phyloP scores from a whole-genome alignment of 2,888 invertebrate species.

The Apamea anceps region DNA sequence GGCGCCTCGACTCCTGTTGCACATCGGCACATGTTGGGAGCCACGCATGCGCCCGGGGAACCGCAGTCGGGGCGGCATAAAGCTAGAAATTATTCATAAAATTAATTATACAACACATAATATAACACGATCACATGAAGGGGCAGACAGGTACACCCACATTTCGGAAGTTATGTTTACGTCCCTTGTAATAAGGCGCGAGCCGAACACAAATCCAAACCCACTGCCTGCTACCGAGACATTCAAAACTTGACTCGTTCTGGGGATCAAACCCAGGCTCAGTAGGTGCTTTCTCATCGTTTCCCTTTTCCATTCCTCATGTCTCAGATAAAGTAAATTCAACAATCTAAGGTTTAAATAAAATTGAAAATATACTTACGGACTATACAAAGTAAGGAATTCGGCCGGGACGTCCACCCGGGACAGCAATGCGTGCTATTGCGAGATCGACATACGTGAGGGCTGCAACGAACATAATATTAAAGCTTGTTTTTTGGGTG shows the following conservation, averaged over 20 bases:
- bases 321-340: background rate
- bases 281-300: background rate
- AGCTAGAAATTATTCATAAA: conserved; percentile 88
- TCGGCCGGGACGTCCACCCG: conserved; percentile 94
- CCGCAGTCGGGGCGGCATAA: conserved; percentile 94
- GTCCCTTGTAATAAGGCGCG: background rate
- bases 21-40: conserved; percentile 95
- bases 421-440: conserved; percentile 95
- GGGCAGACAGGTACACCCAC: background rate
- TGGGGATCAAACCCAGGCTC: background rate
- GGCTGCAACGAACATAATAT: conserved; percentile 89
- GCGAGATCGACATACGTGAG: conserved; percentile 94
- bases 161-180: background rate
- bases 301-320: background rate
- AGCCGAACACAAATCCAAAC: background rate
- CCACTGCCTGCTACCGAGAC: background rate
- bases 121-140: background rate
- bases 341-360: background rate
- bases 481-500: background rate
- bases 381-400: conserved; percentile 94
- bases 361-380: conserved; percentile 91
- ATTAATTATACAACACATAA: background rate
- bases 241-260: background rate
- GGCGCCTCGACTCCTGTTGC: conserved; percentile 92
- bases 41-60: conserved; percentile 93